Conservation (phyloP, 2,113 vertebrate genomes). For the Vulpes vulpes region DNA sequence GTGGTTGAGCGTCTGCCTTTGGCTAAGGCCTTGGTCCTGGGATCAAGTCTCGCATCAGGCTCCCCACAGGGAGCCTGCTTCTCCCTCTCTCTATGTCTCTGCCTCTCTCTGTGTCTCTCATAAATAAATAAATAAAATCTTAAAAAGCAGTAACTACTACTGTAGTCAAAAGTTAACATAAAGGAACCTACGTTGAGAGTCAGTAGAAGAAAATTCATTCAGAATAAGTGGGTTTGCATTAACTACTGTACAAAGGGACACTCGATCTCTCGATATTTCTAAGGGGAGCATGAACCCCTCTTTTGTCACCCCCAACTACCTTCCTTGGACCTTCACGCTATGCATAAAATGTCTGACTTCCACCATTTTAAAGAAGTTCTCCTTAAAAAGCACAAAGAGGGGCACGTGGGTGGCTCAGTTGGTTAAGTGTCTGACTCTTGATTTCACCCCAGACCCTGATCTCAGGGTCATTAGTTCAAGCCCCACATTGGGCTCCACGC, state of each 20-base stretch:
- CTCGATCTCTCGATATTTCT: slow-evolving; percentile 28
- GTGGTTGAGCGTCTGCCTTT: no score
- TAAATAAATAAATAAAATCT: no score
- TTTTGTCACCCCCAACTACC: not conserved
- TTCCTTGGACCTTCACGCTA: slow-evolving; percentile 3
- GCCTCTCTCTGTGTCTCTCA: no score
- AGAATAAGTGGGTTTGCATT: not conserved
- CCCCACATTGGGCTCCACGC: not conserved
- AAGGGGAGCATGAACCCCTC: not conserved
- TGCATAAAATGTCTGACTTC: slow-evolving; percentile 23
- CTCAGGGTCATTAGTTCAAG: not conserved
- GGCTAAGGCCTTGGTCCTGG: no score
- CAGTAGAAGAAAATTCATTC: slow-evolving; percentile 36
- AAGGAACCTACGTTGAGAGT: not conserved
- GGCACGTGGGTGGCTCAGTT: not conserved
- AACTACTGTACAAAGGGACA: not conserved
- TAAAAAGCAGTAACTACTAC: not conserved
- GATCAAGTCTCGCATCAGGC: no score
- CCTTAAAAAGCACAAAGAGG: not conserved
- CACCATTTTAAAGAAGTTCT: slow-evolving; percentile 5
- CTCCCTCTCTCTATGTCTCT: no score
- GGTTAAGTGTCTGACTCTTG: not conserved
- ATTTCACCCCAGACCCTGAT: not conserved
- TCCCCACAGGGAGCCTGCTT: no score
- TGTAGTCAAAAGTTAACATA: slow-evolving; percentile 2